Evolutionary conservation across 2,113 vertebrate genomes (phyloP), one percentile per base, ranked within the genome.

Genomic region (Ophiodon elongatus): DNA sequence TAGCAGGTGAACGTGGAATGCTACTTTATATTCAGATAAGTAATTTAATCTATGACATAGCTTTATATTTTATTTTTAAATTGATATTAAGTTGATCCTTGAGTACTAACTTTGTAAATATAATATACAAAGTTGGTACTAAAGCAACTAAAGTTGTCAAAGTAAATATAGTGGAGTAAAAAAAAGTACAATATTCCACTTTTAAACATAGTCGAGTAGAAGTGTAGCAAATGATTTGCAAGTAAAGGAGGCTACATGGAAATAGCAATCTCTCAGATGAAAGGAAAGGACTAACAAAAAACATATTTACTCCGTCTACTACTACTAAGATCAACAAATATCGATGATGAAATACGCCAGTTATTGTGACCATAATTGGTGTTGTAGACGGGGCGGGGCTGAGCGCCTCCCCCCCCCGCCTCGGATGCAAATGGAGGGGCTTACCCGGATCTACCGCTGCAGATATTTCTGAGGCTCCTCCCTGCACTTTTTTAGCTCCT

Each of bases 371-470:
- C 73, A 37, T 76, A 60, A 14, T 13, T 31, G 85, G 70, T 13
- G 77, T 8, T 43, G 66, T 31, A 78, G 85, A 70, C 62, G n/a
- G 85, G 93, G 94, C 75, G 87, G 87, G 79, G 82, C 65, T 8
- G 45, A 23, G 63, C 52, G 4, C 25, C 39, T 2, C 57, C 82
- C 35, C 31, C 72, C 15, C 59, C 73, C 84, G 73, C 82, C 89
- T 70, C 57, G 47, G 50, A 89, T 91, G 92, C 75, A 82, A 91
- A 90, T 70, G 63, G 29, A 25, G 76, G 78, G 84, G 70, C 85
- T 91, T 90, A 92, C 91, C 94, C 93, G 91, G 91, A 94, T 94
- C 88, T 85, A 83, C 75, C 84, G 89, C 92, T 92, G 94, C 94
- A 91, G 93, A 90, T 82, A 82, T 93, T 90, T 88, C 41, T 52